Percentiles rank a stretch among this genome's conserved stretches.
Conservation (phyloP, 2,797 vertebrate genomes). For the Enteromius unitaeniatus region DNA sequence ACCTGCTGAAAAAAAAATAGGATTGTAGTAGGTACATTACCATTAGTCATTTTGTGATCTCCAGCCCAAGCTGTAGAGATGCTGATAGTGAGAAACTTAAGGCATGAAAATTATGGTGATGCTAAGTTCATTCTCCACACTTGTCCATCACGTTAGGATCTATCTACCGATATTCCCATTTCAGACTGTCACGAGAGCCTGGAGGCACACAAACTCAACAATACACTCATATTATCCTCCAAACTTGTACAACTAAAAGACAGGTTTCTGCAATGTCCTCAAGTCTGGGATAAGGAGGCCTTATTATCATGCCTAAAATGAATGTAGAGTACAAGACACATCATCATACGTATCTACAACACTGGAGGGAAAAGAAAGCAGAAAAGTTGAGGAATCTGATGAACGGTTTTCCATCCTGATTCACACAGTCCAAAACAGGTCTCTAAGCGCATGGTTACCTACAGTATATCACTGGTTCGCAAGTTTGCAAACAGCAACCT, state of each 20-base stretch:
- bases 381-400: background rate
- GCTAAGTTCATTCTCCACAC: background rate
- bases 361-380: background rate
- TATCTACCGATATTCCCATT: background rate
- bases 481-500: slow-evolving; percentile 11
- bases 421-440: background rate
- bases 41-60: background rate
- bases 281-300: background rate
- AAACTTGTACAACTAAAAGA: background rate
- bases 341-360: slow-evolving; percentile 6
- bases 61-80: slow-evolving; percentile 1
- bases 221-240: background rate
- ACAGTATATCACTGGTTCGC: background rate
- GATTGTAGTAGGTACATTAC: background rate
- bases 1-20: slow-evolving; percentile 3
- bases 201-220: background rate
- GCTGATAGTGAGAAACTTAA: slow-evolving; percentile 37
- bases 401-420: background rate
- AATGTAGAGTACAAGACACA: background rate
- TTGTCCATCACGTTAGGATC: background rate
- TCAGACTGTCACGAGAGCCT: slow-evolving; percentile 6
- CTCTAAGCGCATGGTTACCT: background rate
- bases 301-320: slow-evolving; percentile 14
- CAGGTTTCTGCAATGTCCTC: background rate
- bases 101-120: slow-evolving; percentile 46